Base-by-base conservation (phyloP, 2,888 invertebrate genomes). In the Bellardia bayeri region DNA sequence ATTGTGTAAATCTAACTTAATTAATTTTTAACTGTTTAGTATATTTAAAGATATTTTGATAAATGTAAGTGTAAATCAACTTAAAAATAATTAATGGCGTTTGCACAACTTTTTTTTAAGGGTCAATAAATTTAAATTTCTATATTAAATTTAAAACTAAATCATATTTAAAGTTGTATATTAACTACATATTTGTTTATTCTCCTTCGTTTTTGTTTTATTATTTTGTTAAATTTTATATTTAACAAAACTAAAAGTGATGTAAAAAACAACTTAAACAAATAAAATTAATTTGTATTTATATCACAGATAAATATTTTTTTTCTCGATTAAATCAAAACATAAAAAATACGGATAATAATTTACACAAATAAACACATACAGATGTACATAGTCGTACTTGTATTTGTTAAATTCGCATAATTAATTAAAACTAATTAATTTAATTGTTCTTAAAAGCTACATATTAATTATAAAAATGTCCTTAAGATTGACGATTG, bases 281-380 rank as follows among this genome's bases (percentile, higher is more conserved):
- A 69, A 69, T 83, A 45, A 76, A 69, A 71, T 69, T 69, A 33
- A 63, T 76, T 76, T 79, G 51, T 84, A 84, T 74, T 81, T 87
- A 82, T 87, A 87, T 87, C 87, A 87, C 87, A 87, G 87, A 82
- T 82, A 82, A 84, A 84, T 85, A 82, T 82, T 76, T 83, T 83
- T 33, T 76, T 58, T 63, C 71, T 71, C 7, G 42, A 63, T 51
- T 63, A 23, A 63, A 49, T 71, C n/a, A 30, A 42, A 63, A 51
- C 51, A 30, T 56, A 33, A 72, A 33, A 74, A 81, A 45, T 1
- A 37, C 45, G 23, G 23, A 64, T 23, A 64, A 54, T 54, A 42
- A n/a, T 63, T 49, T 61, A 80, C n/a, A 14, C 16, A 66, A 64
- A 76, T 23, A 64, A 45, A 63, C 13, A 16, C 16, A 54, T 61